A percentile compares a stretch with the other conserved stretches of the same genome.
Evolutionary conservation across 2,888 invertebrate species (phyloP).

Genomic region (Drosophila merina): DNA sequence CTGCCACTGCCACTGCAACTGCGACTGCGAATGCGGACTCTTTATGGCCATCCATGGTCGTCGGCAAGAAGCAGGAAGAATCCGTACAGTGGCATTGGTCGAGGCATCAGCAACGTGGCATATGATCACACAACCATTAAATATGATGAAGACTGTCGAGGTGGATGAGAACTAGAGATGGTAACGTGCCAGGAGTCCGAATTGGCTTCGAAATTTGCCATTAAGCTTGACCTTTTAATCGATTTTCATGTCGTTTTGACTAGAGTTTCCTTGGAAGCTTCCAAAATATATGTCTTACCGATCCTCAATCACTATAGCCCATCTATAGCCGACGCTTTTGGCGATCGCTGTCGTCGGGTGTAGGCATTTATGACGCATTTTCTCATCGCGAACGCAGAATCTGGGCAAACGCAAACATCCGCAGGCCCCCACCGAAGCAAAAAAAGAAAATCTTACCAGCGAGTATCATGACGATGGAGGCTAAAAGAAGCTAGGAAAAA

Average conservation of each 20-base stretch:
- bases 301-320: neutral
- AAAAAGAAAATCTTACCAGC: neutral
- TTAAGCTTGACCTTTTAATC: neutral
- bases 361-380: slow-evolving; percentile 81
- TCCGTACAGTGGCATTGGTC: slow-evolving; percentile 25
- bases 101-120: slow-evolving; percentile 63
- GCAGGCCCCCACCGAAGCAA: slow-evolving; percentile 51
- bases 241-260: too few relatives aligned
- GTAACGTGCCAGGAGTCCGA: slow-evolving; percentile 1
- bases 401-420: slow-evolving; percentile 67
- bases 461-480: neutral
- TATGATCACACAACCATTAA: slow-evolving; percentile 80
- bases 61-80: slow-evolving; percentile 18
- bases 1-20: slow-evolving; percentile 55
- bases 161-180: slow-evolving; percentile 33
- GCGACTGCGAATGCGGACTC: slow-evolving; percentile 64
- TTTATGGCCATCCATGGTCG: slow-evolving; percentile 70
- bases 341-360: slow-evolving; percentile 68
- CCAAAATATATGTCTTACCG: too few relatives aligned
- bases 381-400: slow-evolving; percentile 67
- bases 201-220: neutral
- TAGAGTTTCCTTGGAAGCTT: too few relatives aligned
- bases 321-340: slow-evolving; percentile 1
- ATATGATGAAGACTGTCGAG: slow-evolving; percentile 77
- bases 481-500: slow-evolving; percentile 14